phyloP scores from a whole-genome alignment of 2,888 invertebrate genomes.

The Machimus rusticus region DNA sequence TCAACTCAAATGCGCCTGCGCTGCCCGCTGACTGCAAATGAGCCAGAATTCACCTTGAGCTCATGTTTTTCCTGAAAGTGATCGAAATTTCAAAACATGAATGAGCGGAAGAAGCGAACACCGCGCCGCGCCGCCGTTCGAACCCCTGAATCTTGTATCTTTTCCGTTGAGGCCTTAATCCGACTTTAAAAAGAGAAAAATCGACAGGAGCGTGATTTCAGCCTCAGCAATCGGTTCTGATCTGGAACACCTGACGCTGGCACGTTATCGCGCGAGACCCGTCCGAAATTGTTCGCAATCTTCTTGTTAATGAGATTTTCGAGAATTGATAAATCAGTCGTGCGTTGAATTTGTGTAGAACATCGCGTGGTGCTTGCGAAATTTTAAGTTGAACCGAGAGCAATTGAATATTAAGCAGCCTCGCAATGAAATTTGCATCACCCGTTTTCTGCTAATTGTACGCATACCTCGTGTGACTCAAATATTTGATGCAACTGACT shows the following conservation, averaged over 20 bases:
- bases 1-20: not conserved
- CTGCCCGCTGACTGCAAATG: not conserved
- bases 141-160: not conserved
- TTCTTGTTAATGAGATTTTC: not conserved
- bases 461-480: not conserved
- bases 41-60: not conserved
- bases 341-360: constrained; percentile 29
- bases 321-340: constrained; percentile 19
- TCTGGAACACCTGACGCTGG: not conserved
- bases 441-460: not conserved
- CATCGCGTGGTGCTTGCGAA: constrained; percentile 4
- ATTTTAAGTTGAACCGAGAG: not conserved
- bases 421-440: not conserved
- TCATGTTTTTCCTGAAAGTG: not conserved
- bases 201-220: not conserved
- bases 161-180: not conserved
- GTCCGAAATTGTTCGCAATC: not conserved
- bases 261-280: not conserved
- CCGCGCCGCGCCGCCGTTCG: too few species aligned
- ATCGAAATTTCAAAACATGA: not conserved
- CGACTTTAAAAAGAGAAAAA: not conserved
- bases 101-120: not conserved
- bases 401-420: not conserved
- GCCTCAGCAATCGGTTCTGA: not conserved
- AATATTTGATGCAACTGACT: not conserved